phyloP scores from a whole-genome alignment of 2,888 invertebrate genomes.

The Leptothorax acervorum region DNA sequence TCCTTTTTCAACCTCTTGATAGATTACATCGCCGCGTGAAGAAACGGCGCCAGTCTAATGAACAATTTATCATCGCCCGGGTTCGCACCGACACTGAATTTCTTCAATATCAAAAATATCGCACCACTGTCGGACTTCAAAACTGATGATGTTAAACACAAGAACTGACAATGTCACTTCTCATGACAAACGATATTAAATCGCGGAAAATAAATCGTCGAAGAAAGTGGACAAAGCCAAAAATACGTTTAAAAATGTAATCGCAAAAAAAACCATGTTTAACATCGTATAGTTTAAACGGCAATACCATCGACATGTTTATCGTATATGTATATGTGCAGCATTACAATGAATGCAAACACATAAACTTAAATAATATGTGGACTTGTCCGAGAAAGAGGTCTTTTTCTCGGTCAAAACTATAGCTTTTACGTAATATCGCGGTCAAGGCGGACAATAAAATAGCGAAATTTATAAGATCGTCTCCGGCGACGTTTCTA shows the following conservation, averaged over 20 bases:
- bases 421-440: constrained; percentile 26
- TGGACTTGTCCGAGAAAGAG: neutral
- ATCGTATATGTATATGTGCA: neutral
- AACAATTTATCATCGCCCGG: constrained; percentile 50
- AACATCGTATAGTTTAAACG: neutral
- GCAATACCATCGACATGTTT: neutral
- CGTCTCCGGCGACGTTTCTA: constrained; percentile 13
- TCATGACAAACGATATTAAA: constrained; percentile 27
- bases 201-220: constrained; percentile 20
- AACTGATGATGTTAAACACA: constrained; percentile 39
- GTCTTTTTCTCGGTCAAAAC: neutral
- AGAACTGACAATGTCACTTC: constrained; percentile 22
- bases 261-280: neutral
- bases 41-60: constrained; percentile 54
- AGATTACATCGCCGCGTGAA: constrained; percentile 56
- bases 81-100: constrained; percentile 32
- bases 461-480: constrained; percentile 36
- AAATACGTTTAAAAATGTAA: neutral
- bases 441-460: constrained; percentile 37
- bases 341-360: neutral
- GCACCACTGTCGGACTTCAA: neutral
- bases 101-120: constrained; percentile 46
- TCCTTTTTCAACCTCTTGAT: constrained; percentile 67
- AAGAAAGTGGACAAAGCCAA: neutral
- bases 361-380: constrained; percentile 18